A percentile compares a stretch with the other conserved stretches of the same genome.
These are phyloP conservation scores for Drosophila putrida DNA, from an alignment of 2,888 invertebrate genomes.

Conservation along the genomic window DNA sequence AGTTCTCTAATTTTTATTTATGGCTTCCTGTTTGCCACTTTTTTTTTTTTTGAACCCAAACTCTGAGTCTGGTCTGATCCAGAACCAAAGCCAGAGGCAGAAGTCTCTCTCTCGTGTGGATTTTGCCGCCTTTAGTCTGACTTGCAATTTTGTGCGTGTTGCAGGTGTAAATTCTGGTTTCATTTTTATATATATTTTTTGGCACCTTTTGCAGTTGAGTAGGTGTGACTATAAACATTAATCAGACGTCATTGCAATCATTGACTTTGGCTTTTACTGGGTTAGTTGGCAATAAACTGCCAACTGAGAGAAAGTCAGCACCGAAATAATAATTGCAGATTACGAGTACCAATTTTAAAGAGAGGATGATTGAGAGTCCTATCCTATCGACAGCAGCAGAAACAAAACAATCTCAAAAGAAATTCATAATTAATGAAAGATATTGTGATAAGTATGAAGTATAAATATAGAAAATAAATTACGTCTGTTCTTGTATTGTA, in stretches of 20 bases:
- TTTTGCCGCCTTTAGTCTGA: slow-evolving; percentile 50
- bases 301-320: slow-evolving; percentile 44
- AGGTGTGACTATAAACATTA: slow-evolving; percentile 77
- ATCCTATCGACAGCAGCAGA: slow-evolving; percentile 20
- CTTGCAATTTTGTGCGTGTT: slow-evolving; percentile 67
- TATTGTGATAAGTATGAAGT: slow-evolving; percentile 22
- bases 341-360: slow-evolving; percentile 44
- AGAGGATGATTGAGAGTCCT: slow-evolving; percentile 45
- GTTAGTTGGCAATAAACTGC: slow-evolving; percentile 53
- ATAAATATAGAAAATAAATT: slow-evolving; percentile 2
- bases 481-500: not conserved
- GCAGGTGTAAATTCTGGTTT: slow-evolving; percentile 71
- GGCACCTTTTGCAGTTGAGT: slow-evolving; percentile 70
- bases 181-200: slow-evolving; percentile 43
- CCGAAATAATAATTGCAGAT: slow-evolving; percentile 46
- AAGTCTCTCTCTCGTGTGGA: slow-evolving; percentile 11
- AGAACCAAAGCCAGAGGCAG: not conserved
- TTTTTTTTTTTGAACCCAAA: slow-evolving; percentile 14
- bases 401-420: slow-evolving; percentile 28
- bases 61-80: not conserved
- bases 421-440: slow-evolving; percentile 45
- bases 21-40: slow-evolving; percentile 68
- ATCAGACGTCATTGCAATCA: slow-evolving; percentile 57
- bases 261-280: slow-evolving; percentile 51
- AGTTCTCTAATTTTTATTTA: slow-evolving; percentile 78